Percentiles rank a stretch among this genome's conserved stretches.
Conservation (phyloP, 2,797 vertebrate genomes). For the Eutrigla gurnardus region DNA sequence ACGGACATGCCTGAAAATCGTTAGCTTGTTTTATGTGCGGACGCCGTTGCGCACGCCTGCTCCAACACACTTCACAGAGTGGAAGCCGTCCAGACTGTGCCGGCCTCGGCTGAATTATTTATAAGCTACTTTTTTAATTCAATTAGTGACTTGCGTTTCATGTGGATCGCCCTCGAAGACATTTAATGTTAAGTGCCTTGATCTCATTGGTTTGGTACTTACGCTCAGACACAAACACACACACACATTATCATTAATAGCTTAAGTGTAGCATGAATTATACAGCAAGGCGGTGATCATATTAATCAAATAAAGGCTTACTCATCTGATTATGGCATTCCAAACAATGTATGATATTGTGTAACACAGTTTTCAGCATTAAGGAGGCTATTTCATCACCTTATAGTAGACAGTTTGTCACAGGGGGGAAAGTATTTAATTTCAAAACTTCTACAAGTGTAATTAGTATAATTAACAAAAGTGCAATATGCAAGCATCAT, state of each 20-base stretch:
- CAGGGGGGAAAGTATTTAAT: neutral
- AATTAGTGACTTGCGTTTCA: constrained; percentile 43
- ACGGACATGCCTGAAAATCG: constrained; percentile 59
- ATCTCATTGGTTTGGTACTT: constrained; percentile 39
- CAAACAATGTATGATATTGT: constrained; percentile 6
- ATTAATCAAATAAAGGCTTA: constrained; percentile 26
- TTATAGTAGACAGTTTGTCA: neutral
- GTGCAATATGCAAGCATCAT: neutral
- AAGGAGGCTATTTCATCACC: constrained; percentile 24
- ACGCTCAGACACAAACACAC: constrained; percentile 1
- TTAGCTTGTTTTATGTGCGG: constrained; percentile 64
- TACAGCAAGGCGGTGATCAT: neutral
- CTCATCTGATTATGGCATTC: constrained; percentile 20
- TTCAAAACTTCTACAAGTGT: neutral
- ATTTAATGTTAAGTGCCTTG: constrained; percentile 27
- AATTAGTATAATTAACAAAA: neutral
- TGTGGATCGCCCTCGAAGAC: constrained; percentile 16
- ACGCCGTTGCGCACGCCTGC: constrained; percentile 49
- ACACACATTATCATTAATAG: constrained; percentile 1
- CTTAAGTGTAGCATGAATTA: constrained; percentile 14
- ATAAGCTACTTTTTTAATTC: constrained; percentile 44
- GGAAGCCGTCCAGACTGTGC: constrained; percentile 18
- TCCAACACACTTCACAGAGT: constrained; percentile 48
- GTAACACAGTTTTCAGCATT: constrained; percentile 18
- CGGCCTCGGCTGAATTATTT: constrained; percentile 37